A percentile compares a stretch with the other conserved stretches of the same genome.
Evolutionary conservation across 2,888 invertebrate genomes (phyloP).

Genomic region (Endomychus coccineus): DNA sequence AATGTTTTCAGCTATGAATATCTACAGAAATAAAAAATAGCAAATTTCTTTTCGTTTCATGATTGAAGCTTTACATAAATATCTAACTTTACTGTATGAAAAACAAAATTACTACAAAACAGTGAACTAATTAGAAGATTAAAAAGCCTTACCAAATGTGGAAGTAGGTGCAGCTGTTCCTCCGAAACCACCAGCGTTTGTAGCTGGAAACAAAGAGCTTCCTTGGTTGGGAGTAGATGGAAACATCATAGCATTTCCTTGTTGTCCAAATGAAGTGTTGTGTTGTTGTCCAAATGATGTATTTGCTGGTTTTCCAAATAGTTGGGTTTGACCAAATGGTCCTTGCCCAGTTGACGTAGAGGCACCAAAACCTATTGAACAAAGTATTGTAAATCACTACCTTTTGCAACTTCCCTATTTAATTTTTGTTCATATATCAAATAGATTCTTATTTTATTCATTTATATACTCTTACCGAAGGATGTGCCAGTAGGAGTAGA

Average conservation of each 20-base stretch:
- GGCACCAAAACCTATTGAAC: constrained; percentile 28
- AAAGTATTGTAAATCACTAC: constrained; percentile 7
- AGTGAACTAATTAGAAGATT: neutral
- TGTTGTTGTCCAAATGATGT: constrained; percentile 56
- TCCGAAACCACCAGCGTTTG: constrained; percentile 60
- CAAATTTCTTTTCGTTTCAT: too few relatives aligned
- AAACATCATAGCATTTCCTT: constrained; percentile 49
- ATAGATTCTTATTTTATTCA: too few relatives aligned
- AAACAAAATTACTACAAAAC: neutral
- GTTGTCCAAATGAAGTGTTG: constrained; percentile 62
- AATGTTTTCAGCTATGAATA: too few relatives aligned
- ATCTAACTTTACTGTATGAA: neutral
- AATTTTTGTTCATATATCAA: too few relatives aligned
- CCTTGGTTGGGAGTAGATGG: constrained; percentile 47
- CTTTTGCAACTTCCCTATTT: constrained; percentile 2
- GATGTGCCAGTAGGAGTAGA: constrained; percentile 37
- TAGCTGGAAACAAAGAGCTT: constrained; percentile 56
- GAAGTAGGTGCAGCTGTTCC: constrained; percentile 49
- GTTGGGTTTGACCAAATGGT: constrained; percentile 37
- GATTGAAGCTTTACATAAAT: too few relatives aligned
- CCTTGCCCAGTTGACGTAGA: constrained; percentile 21
- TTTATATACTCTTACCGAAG: constrained; percentile 36
- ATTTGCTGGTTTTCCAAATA: constrained; percentile 50
- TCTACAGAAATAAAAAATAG: too few relatives aligned
- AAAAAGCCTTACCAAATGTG: constrained; percentile 31